Evolutionary conservation across 2,113 vertebrate species (phyloP), one percentile per base, ranked within the genome.

Genomic region (Micromys minutus): DNA sequence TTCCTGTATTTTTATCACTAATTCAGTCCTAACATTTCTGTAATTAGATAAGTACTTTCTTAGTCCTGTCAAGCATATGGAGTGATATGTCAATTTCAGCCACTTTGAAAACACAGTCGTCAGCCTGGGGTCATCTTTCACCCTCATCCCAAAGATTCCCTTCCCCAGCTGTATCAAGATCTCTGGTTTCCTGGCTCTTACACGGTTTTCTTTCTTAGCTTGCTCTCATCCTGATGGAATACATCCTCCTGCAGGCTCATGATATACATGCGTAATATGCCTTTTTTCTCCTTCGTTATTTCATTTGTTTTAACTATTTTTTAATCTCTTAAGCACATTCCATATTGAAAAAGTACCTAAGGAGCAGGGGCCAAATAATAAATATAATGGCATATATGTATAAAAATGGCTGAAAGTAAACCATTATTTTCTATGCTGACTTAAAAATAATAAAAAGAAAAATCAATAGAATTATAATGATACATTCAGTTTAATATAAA

Each of bases 21-120:
- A 80, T 85, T 75, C 55, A 85, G 26, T 8, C 34, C 72, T 16
- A 39, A 39, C 42, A 4, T 94, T 84, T 57, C 71, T 67, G 55
- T 89, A 89, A 72, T 75, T 93, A 57, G 39, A 42, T 79, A 80
- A 89, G 47, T 86, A 81, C 13, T 52, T 86, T 95, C 52, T 21
- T 16, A 89, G 4, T 94, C 50, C 22, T 95, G 95, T 74, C 86
- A 81, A 39, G n/a, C 26, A 83, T 22, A 83, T 45, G 6, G 67
- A 31, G 34, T 12, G 76, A 76, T 67, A 67, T 90, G 3, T 76
- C n/a, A 24, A 0, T 91, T 91, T 95, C 47, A 75, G 71, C 69
- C 87, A 31, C 83, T 88, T 59, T 61, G 72, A 86, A 95, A 45
- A 1, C 31, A 39, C 10, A 90, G 47, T 10, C 39, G 3, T 42